Conservation (phyloP, 2,797 vertebrate genomes). For the Sebastes wilsoni region DNA sequence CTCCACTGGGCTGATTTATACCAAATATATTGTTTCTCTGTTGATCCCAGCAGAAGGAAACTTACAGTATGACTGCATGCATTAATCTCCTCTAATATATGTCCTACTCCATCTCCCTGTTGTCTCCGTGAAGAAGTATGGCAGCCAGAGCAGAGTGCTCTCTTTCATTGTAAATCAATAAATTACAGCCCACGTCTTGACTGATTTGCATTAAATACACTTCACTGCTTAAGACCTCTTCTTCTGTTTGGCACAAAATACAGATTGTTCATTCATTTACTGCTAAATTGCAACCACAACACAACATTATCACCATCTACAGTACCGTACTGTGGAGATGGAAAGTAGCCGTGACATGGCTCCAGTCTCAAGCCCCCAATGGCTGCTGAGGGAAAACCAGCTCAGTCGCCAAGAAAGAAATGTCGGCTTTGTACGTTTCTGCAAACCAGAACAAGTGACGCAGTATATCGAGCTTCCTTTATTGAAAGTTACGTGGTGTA, state of each 20-base stretch:
- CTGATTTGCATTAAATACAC: constrained; percentile 25
- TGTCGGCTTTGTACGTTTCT: too few species aligned
- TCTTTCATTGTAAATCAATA: constrained; percentile 12
- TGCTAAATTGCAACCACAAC: not conserved
- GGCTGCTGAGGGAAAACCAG: not conserved
- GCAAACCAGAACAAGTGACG: too few species aligned
- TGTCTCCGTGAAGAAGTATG: not conserved
- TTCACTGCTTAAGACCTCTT: not conserved
- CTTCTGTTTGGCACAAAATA: not conserved
- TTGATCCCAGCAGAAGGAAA: not conserved
- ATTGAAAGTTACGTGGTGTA: too few species aligned
- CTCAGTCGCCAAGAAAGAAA: too few species aligned
- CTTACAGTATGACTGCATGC: not conserved
- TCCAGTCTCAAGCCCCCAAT: not conserved
- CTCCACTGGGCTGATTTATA: not conserved
- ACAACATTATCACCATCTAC: not conserved
- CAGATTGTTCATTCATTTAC: not conserved
- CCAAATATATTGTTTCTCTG: not conserved
- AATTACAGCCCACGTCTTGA: not conserved
- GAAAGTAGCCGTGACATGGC: not conserved
- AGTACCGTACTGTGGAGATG: not conserved
- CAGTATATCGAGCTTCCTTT: too few species aligned
- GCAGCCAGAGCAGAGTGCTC: not conserved
- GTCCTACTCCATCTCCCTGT: not conserved
- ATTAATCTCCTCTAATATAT: not conserved